A percentile compares a stretch with the other conserved stretches of the same genome.
Evolutionary conservation across 2,113 vertebrate species (phyloP).

Genomic region (Aspidoscelis tigris): DNA sequence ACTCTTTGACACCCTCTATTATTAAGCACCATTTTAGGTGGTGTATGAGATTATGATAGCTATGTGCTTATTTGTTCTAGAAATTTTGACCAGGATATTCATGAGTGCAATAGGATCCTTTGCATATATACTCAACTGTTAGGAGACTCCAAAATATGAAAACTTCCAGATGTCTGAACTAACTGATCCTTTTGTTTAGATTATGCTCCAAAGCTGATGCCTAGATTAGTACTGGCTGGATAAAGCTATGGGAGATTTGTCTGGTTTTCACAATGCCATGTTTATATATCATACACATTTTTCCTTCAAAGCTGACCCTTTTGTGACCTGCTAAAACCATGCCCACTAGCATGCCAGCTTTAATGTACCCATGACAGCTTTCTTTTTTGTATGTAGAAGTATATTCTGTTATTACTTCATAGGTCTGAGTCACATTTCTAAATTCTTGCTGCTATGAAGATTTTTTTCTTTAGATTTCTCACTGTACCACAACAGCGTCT

Average conservation of each 20-base stretch:
- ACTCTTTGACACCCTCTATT: background rate
- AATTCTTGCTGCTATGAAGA: constrained; percentile 8
- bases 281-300: constrained; percentile 84
- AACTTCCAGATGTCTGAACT: constrained; percentile 91
- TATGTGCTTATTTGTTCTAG: background rate
- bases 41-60: constrained; percentile 15
- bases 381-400: constrained; percentile 46
- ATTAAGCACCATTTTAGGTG: background rate
- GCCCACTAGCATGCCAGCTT: constrained; percentile 71
- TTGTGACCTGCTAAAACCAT: constrained; percentile 70
- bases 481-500: constrained; percentile 7
- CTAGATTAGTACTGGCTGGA: constrained; percentile 92
- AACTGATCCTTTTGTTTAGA: constrained; percentile 91
- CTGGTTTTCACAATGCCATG: constrained; percentile 78
- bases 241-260: constrained; percentile 80
- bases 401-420: constrained; percentile 20
- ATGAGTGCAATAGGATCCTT: constrained; percentile 63
- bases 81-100: constrained; percentile 49
- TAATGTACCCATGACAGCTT: constrained; percentile 53
- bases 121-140: constrained; percentile 61
- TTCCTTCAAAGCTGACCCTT: constrained; percentile 83
- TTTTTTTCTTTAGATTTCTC: constrained; percentile 1
- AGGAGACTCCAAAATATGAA: constrained; percentile 84
- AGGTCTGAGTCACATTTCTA: background rate
- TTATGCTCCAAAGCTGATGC: constrained; percentile 90